Conservation (phyloP, 1,140 invertebrate genomes). For the Fopius arisanus region DNA sequence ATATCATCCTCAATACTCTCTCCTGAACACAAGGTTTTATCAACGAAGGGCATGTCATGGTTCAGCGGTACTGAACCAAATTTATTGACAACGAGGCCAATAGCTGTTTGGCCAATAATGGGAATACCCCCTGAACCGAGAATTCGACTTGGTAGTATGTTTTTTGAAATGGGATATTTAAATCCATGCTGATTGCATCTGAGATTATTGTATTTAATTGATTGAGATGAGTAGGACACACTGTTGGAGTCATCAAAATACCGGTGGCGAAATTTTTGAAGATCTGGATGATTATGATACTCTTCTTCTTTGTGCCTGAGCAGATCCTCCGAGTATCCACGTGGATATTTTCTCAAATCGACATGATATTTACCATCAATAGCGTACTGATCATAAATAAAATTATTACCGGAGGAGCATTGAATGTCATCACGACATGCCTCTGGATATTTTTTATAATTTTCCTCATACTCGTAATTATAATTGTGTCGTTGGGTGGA, state of each 20-base stretch:
- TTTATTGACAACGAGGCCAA: conserved; percentile 57
- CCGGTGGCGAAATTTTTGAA: conserved; percentile 55
- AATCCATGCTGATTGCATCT: conserved; percentile 49
- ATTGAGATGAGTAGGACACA: conserved; percentile 41
- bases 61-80: conserved; percentile 56
- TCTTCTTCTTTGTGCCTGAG: conserved; percentile 40
- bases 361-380: conserved; percentile 46
- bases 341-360: conserved; percentile 56
- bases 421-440: conserved; percentile 57
- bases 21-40: conserved; percentile 43
- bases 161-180: conserved; percentile 48
- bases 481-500: conserved; percentile 44
- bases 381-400: conserved; percentile 49
- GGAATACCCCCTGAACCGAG: conserved; percentile 51
- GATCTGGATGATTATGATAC: conserved; percentile 42
- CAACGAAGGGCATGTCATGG: conserved; percentile 42
- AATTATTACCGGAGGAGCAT: conserved; percentile 55
- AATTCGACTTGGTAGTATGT: conserved; percentile 47
- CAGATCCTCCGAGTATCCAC: conserved; percentile 51
- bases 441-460: conserved; percentile 58
- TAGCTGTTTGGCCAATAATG: conserved; percentile 56
- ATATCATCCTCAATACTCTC: conserved; percentile 48
- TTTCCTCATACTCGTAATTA: conserved; percentile 54
- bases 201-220: conserved; percentile 53
- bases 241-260: conserved; percentile 54